Evolutionary conservation across 2,888 invertebrate genomes (phyloP).

Genomic region (Athetis lepigone): DNA sequence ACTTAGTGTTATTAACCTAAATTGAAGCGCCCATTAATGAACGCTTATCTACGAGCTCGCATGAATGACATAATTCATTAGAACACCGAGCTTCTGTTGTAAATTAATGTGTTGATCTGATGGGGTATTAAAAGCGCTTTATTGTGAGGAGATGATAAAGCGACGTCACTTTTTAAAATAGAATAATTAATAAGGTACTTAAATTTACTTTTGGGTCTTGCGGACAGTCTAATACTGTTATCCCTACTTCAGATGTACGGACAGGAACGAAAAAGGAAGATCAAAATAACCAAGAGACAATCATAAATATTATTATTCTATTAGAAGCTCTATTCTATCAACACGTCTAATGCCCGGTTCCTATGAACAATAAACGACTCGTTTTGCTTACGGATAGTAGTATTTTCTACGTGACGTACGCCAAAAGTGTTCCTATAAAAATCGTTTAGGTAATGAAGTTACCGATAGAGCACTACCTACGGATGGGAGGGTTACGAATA

Average conservation of each 20-base stretch:
- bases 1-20: conserved; percentile 61
- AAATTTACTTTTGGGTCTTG: background rate
- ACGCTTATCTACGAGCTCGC: conserved; percentile 48
- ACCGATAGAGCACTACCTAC: too few relatives aligned
- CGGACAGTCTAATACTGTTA: background rate
- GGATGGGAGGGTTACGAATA: too few relatives aligned
- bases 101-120: conserved; percentile 30
- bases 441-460: too few relatives aligned
- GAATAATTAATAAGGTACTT: background rate
- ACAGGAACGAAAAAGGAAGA: too few relatives aligned
- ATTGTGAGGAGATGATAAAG: conserved; percentile 10
- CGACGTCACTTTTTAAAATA: background rate
- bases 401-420: too few relatives aligned
- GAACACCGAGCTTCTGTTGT: conserved; percentile 33
- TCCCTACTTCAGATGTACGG: background rate
- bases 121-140: conserved; percentile 27
- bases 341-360: too few relatives aligned
- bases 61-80: conserved; percentile 64
- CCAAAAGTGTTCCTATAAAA: too few relatives aligned
- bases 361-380: too few relatives aligned
- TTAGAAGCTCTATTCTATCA: too few relatives aligned
- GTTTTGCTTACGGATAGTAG: too few relatives aligned
- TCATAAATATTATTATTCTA: too few relatives aligned
- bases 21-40: conserved; percentile 61
- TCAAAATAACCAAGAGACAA: too few relatives aligned